Percentiles rank a stretch among this genome's conserved stretches.
These are phyloP conservation scores for Leptocoma aspasia DNA, from an alignment of 2,113 vertebrate genomes.

Conservation along the genomic window DNA sequence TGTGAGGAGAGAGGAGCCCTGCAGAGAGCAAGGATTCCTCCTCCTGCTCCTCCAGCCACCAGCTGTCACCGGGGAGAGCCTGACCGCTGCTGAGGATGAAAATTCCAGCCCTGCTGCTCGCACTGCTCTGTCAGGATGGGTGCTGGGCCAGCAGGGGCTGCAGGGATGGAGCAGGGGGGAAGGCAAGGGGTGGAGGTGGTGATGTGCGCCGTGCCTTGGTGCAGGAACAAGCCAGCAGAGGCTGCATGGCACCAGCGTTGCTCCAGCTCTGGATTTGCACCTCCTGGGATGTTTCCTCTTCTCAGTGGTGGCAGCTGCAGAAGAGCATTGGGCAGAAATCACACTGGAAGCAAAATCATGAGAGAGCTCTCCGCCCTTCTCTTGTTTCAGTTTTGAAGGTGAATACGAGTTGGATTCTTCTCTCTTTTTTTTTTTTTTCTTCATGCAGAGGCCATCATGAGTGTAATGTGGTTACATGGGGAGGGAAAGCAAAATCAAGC, in stretches of 20 bases:
- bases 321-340: neutral
- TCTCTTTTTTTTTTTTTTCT: neutral
- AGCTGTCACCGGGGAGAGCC: neutral
- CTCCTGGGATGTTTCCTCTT: neutral
- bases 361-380: neutral
- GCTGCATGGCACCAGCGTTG: accelerated
- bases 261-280: accelerated
- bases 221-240: neutral
- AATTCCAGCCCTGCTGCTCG: neutral
- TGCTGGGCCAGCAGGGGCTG: neutral
- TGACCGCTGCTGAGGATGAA: accelerated
- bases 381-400: neutral
- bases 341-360: neutral
- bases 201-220: accelerated
- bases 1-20: neutral
- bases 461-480: neutral
- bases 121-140: too few relatives aligned
- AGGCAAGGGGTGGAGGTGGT: neutral
- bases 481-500: neutral
- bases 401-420: neutral
- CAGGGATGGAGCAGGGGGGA: neutral
- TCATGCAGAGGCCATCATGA: accelerated
- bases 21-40: neutral
- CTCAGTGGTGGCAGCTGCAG: neutral
- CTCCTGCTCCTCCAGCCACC: neutral